phyloP scores from a whole-genome alignment of 2,797 vertebrate species.

The Limosa lapponica region DNA sequence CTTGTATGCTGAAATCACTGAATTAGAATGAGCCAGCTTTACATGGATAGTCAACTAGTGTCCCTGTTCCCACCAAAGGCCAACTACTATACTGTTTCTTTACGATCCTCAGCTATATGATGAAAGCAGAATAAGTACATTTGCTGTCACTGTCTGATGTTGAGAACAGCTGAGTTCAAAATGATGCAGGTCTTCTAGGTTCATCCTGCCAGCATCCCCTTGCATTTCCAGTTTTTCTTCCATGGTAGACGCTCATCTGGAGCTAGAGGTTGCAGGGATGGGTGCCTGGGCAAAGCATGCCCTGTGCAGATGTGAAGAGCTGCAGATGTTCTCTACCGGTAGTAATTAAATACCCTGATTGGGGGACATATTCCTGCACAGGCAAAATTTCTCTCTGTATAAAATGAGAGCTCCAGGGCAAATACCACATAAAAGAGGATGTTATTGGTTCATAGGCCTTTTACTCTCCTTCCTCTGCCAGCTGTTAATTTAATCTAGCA shows the following conservation, averaged over 20 bases:
- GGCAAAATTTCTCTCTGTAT: neutral
- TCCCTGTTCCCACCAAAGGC: neutral
- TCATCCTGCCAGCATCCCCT: neutral
- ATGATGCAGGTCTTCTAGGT: neutral
- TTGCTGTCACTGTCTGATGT: fast-evolving
- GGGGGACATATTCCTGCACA: neutral
- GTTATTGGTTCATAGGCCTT: neutral
- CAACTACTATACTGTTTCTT: neutral
- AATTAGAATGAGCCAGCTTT: neutral
- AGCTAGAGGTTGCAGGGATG: neutral
- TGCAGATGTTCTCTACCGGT: neutral
- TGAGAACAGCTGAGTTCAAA: neutral
- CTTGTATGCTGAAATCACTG: neutral
- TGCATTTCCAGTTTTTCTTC: neutral
- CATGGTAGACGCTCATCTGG: neutral
- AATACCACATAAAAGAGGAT: neutral
- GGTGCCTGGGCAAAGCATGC: neutral
- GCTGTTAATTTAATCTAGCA: neutral
- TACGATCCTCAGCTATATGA: neutral
- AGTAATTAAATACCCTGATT: neutral
- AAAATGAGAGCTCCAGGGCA: neutral
- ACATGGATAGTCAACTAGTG: neutral
- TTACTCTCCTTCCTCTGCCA: neutral
- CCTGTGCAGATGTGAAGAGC: neutral
- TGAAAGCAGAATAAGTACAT: neutral